phyloP scores from a whole-genome alignment of 2,888 invertebrate genomes.

The Drosophila subquinaria region DNA sequence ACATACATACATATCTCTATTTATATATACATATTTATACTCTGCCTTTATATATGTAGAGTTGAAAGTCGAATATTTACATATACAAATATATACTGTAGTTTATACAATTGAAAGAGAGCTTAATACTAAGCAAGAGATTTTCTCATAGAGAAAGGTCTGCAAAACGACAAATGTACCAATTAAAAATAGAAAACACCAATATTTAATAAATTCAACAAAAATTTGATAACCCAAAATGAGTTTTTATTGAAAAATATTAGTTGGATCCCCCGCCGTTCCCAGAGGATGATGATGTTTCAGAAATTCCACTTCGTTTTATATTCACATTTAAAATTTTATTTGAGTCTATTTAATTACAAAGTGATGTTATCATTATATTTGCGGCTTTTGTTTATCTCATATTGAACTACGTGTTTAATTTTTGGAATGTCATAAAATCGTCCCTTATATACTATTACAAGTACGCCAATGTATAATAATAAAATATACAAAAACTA shows the following conservation, averaged over 20 bases:
- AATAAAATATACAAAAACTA: slow-evolving; percentile 52
- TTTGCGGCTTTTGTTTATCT: slow-evolving; percentile 40
- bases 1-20: slow-evolving; percentile 51
- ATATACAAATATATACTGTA: slow-evolving; percentile 42
- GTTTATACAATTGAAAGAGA: slow-evolving; percentile 54
- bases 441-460: slow-evolving; percentile 64
- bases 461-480: slow-evolving; percentile 37
- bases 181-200: slow-evolving; percentile 47
- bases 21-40: slow-evolving; percentile 24
- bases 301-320: neutral
- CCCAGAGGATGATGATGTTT: neutral
- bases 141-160: slow-evolving; percentile 66
- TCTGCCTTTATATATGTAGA: slow-evolving; percentile 51
- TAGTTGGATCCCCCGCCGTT: neutral
- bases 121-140: slow-evolving; percentile 55
- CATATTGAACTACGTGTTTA: slow-evolving; percentile 61
- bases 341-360: slow-evolving; percentile 47
- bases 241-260: neutral
- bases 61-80: slow-evolving; percentile 51
- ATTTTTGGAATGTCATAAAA: slow-evolving; percentile 79
- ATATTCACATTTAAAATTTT: slow-evolving; percentile 53
- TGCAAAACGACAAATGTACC: slow-evolving; percentile 64
- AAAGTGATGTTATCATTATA: slow-evolving; percentile 17
- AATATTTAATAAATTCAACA: slow-evolving; percentile 57
- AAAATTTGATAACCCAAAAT: slow-evolving; percentile 22